Base-by-base conservation (phyloP, 1,140 invertebrate genomes). In the Plutomurus gul region DNA sequence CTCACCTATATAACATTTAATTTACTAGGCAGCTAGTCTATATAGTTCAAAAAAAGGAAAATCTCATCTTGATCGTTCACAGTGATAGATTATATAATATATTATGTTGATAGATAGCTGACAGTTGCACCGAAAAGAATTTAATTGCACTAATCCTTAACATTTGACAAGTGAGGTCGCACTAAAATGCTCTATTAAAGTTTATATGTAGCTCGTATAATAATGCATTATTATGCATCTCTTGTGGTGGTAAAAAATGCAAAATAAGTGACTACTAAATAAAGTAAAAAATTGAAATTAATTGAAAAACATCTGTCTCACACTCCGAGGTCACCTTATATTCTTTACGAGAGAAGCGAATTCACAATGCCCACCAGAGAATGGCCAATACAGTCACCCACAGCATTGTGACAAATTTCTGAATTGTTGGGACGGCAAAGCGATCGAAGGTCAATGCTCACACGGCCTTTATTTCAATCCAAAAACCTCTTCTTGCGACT, bases 401-500 rank as follows among this genome's bases (percentile, higher is more conserved):
- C 49, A 75, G 43, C 81, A 77, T 46, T 83, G 82, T 39, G 82
- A 83, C 56, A 71, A 75, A 16, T 83, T 77, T 39, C 40, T 79
- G 4, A 79, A 81, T 37, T 83, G 82, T 22, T 83, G 82, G 82
- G 70, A 81, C 11, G 77, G 79, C 3, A 33, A 37, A 40, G 47
- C 76, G 3, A 25, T 47, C 39, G 75, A 47, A 36, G 79, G 77
- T 7, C 77, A 81, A 70, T 83, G 82, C 72, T 30, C 40, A 16
- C 43, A 71, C 18, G 79, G 79, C 4, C 65, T 83, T 18, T 47
- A 81, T 33, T 83, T 83, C 22, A 83, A 83, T 74, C 77, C 81
- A 11, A 13, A 49, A 27, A 79, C 20, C 6, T 25, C 37, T 5
- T 74, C 77, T 16, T 83, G 82, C 25, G 82, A 83, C 47, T 83